phyloP scores from a whole-genome alignment of 2,113 vertebrate genomes.

The Xenopus borealis region DNA sequence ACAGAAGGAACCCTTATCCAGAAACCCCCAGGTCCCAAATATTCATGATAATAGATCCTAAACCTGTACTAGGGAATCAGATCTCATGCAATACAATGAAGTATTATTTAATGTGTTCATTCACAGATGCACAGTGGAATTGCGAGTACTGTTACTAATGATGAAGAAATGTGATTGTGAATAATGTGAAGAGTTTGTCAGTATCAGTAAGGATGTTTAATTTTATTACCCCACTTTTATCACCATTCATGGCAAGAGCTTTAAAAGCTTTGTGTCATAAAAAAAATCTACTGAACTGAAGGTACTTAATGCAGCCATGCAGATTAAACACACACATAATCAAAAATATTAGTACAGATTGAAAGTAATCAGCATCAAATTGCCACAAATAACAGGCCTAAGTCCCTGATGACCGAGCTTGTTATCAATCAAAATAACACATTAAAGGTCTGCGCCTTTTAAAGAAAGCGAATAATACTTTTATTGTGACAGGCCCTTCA shows the following conservation, averaged over 20 bases:
- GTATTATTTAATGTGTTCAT: too few species aligned
- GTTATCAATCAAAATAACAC: conserved; percentile 66
- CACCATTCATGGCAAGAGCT: conserved; percentile 24
- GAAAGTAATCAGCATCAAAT: conserved; percentile 59
- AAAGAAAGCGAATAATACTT: conserved; percentile 73
- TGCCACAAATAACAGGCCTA: conserved; percentile 53
- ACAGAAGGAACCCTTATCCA: too few species aligned
- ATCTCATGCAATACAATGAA: too few species aligned
- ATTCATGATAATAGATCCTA: too few species aligned
- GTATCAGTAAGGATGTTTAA: neutral
- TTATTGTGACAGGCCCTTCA: conserved; percentile 67
- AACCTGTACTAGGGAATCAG: too few species aligned
- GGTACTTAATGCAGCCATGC: conserved; percentile 49
- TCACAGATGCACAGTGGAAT: too few species aligned
- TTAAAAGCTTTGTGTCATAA: conserved; percentile 43
- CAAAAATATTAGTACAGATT: conserved; percentile 60
- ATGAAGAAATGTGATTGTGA: neutral
- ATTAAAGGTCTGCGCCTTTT: conserved; percentile 68
- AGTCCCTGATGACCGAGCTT: conserved; percentile 60
- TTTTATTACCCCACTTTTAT: conserved; percentile 28
- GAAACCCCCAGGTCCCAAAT: too few species aligned
- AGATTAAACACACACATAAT: conserved; percentile 49
- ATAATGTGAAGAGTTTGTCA: neutral
- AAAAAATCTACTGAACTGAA: conserved; percentile 34
- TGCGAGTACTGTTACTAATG: neutral